These are phyloP conservation scores for Pyrocephalus nanus DNA, from an alignment of 2,797 vertebrate genomes.

Conservation along the genomic window DNA sequence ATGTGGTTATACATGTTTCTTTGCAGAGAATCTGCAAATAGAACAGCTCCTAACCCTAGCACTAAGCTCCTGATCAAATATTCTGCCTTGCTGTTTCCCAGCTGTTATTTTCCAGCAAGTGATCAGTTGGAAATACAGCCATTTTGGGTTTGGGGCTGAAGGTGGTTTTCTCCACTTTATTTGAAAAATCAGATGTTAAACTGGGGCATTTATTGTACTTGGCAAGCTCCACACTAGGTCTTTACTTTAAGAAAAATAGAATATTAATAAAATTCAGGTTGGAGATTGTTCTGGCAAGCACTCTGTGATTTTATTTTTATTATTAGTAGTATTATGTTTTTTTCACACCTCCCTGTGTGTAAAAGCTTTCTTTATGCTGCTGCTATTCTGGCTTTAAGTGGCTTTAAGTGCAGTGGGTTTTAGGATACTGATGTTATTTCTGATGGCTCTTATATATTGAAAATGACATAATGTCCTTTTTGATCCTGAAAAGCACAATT, in stretches of 20 bases:
- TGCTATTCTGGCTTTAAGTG: background rate
- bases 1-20: background rate
- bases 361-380: slow-evolving; percentile 13
- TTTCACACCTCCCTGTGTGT: background rate
- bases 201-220: background rate
- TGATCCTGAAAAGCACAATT: background rate
- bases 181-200: background rate
- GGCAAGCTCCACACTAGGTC: background rate
- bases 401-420: background rate
- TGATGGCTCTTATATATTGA: background rate
- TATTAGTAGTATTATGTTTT: background rate
- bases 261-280: background rate
- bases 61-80: background rate
- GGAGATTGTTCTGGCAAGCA: background rate
- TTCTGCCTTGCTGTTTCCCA: background rate
- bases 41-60: background rate
- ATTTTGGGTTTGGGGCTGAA: background rate
- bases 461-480: background rate
- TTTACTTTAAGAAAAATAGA: slow-evolving; percentile 1
- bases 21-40: background rate
- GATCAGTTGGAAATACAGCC: slow-evolving; percentile 17
- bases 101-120: background rate
- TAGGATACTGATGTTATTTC: background rate
- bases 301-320: background rate
- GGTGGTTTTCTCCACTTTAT: background rate